Evolutionary conservation across 2,888 invertebrate species (phyloP), one percentile per base, ranked within the genome.

Genomic region (Taphrorychus bicolor): DNA sequence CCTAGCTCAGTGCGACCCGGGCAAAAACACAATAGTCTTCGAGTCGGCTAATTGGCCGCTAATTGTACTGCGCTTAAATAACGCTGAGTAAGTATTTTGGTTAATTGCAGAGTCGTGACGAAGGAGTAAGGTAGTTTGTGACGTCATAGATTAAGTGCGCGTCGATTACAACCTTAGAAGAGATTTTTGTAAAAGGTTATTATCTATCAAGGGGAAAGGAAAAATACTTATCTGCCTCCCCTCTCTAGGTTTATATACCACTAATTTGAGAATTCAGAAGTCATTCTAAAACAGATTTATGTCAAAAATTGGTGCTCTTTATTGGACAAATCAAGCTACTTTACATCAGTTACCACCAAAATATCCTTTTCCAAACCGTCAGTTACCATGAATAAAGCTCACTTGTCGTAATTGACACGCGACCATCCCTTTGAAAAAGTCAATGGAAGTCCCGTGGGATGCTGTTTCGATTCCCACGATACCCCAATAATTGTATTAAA

Each of bases 381-480:
- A 11, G 11, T 11, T 32, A 3, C 32, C 32, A 32, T 32, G 32
- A 32, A 32, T 32, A 32, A 32, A 32, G 32, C 32, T 32, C 32
- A 32, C 3, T 32, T 32, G 32, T 32, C 32, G 9, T 11, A 32
- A 9, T 11, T 9, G 32, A 11, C 32, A 32, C 32, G 32, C 11
- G 32, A 7, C 32, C 32, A 3, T 32, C 32, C 3, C 32, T 9
- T 32, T 9, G 9, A 32, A 32, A 3, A 32, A 32, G 32, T 32
- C 32, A 32, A 11, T 32, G 32, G 32, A 7, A 32, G 54, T 62
- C 62, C 62, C 62, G 62, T 62, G 62, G 48, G 62, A 62, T 54
- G 54, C 45, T 45, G 48, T 56, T 62, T 54, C 49, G 11, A 62
- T 62, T 62, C 62, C 49, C 62, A 62, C 62, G 62, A 45, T 22